phyloP scores from a whole-genome alignment of 2,888 invertebrate genomes.

The Eugnorisma glareosa region DNA sequence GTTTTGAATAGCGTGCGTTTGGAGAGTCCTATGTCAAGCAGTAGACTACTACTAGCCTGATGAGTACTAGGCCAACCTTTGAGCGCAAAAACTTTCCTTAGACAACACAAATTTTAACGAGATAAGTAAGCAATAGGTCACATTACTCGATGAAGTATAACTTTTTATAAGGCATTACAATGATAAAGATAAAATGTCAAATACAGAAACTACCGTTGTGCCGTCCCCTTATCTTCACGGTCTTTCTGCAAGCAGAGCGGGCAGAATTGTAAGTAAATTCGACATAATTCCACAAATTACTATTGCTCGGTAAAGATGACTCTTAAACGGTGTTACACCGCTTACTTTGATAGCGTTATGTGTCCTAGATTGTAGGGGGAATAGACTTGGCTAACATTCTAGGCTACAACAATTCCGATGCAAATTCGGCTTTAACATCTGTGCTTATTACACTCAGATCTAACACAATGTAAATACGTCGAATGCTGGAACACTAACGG shows the following conservation, averaged over 20 bases:
- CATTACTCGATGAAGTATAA: slow-evolving; percentile 7
- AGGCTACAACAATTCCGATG: slow-evolving; percentile 24
- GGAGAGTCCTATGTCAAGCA: background rate
- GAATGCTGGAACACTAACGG: background rate
- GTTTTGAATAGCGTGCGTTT: background rate
- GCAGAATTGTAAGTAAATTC: slow-evolving; percentile 12
- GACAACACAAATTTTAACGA: background rate
- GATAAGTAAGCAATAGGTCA: background rate
- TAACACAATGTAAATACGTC: slow-evolving; percentile 5
- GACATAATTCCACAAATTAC: slow-evolving; percentile 14
- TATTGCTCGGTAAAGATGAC: background rate
- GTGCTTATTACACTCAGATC: slow-evolving; percentile 11
- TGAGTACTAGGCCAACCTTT: background rate
- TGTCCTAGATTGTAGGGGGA: slow-evolving; percentile 7
- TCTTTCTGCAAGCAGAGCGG: background rate
- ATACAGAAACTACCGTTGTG: background rate
- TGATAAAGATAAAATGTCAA: slow-evolving; percentile 29
- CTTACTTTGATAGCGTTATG: slow-evolving; percentile 6
- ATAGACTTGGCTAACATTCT: slow-evolving; percentile 10
- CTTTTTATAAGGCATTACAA: slow-evolving; percentile 15
- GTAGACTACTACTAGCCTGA: background rate
- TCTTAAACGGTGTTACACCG: background rate
- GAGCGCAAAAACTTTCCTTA: background rate
- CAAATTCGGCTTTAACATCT: slow-evolving; percentile 15
- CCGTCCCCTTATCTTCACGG: slow-evolving; percentile 3